Evolutionary conservation across 1,140 invertebrate species (phyloP), one percentile per base, ranked within the genome.

Genomic region (Gryon sp.): DNA sequence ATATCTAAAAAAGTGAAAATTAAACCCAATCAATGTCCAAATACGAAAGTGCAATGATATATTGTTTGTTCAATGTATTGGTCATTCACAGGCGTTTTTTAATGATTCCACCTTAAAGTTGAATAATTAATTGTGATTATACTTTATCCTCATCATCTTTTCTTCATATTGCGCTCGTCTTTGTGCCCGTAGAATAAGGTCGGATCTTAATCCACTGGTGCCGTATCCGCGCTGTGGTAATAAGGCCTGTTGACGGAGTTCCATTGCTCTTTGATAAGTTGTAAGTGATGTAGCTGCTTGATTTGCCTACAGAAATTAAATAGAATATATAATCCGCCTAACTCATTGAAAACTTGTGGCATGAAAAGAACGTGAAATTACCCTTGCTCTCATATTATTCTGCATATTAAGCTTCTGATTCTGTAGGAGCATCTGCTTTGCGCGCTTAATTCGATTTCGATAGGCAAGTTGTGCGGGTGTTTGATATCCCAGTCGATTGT

Each of bases 61-160:
- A n/a, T n/a, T n/a, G n/a, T n/a, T n/a, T n/a, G n/a, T n/a, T n/a
- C n/a, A n/a, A n/a, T n/a, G n/a, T n/a, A n/a, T n/a, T n/a, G n/a
- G n/a, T n/a, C n/a, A n/a, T n/a, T n/a, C n/a, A n/a, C n/a, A n/a
- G n/a, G n/a, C n/a, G n/a, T n/a, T n/a, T n/a, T n/a, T n/a, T n/a
- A n/a, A n/a, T n/a, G n/a, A n/a, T n/a, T n/a, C n/a, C n/a, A n/a
- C n/a, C n/a, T n/a, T n/a, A n/a, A n/a, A n/a, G n/a, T n/a, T n/a
- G n/a, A n/a, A n/a, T n/a, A n/a, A n/a, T n/a, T n/a, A n/a, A n/a
- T n/a, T n/a, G n/a, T n/a, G n/a, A n/a, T 74, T 80, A 59, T 88
- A 89, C 87, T 86, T 87, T 63, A 87, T 80, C 76, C 87, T 83
- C 80, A 87, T 80, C 0, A 88, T 46, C 78, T 89, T 89, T 28